phyloP scores from a whole-genome alignment of 1,140 invertebrate genomes.

The Pachypsylla venusta region DNA sequence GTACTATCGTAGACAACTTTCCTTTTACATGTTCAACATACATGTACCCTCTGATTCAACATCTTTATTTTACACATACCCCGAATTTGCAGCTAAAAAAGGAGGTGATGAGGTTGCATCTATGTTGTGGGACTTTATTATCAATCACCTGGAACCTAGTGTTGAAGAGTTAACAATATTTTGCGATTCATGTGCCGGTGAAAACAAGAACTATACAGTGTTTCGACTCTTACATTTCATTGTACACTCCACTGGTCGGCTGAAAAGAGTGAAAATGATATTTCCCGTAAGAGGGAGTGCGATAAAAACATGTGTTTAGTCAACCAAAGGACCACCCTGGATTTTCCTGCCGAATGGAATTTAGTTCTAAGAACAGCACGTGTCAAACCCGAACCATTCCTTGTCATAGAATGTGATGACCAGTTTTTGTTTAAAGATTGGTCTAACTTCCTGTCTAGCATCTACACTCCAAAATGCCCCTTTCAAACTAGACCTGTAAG shows the following conservation, averaged over 20 bases:
- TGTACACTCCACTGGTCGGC: slow-evolving; percentile 18
- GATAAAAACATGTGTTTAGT: slow-evolving; percentile 7
- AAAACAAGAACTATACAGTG: slow-evolving; percentile 20
- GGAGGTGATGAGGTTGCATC: slow-evolving; percentile 19
- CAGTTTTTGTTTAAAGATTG: too few species aligned
- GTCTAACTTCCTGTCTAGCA: not conserved
- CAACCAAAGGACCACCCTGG: slow-evolving; percentile 2
- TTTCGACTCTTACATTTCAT: slow-evolving; percentile 17
- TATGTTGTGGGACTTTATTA: slow-evolving; percentile 17
- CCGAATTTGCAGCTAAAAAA: slow-evolving; percentile 18
- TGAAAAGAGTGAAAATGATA: slow-evolving; percentile 16
- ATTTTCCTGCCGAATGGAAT: slow-evolving; percentile 18
- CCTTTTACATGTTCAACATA: slow-evolving; percentile 20
- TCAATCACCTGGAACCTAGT: slow-evolving; percentile 13
- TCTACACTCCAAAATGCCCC: not conserved
- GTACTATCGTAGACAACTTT: slow-evolving; percentile 21
- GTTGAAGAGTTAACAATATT: slow-evolving; percentile 18
- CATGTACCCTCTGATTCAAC: slow-evolving; percentile 13
- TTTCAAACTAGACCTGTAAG: not conserved
- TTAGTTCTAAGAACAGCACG: slow-evolving; percentile 12
- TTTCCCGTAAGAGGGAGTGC: slow-evolving; percentile 19
- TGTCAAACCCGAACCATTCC: slow-evolving; percentile 14
- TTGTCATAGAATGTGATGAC: slow-evolving; percentile 9
- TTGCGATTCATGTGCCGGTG: slow-evolving; percentile 21
- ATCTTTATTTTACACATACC: slow-evolving; percentile 19